These are phyloP conservation scores for Chroicocephalus ridibundus DNA, from an alignment of 2,113 vertebrate genomes.

Conservation along the genomic window DNA sequence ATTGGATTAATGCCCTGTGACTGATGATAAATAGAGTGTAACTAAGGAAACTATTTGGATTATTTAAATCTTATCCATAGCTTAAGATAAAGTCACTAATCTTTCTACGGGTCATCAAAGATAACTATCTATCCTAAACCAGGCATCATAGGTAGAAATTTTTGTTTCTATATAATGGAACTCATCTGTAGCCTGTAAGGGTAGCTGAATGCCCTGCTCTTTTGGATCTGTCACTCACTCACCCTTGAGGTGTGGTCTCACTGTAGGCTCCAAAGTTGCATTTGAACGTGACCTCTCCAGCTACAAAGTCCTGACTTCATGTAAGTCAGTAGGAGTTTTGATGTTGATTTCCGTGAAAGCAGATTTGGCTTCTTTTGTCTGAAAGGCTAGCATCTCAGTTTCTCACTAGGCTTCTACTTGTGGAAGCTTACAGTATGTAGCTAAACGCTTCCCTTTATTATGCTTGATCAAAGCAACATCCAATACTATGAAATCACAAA, in stretches of 20 bases:
- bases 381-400: not conserved
- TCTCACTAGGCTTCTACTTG: not conserved
- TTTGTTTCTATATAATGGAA: not conserved
- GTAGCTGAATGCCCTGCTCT: not conserved
- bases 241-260: not conserved
- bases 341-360: not conserved
- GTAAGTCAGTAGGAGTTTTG: not conserved
- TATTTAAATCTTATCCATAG: not conserved
- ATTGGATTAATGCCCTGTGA: not conserved
- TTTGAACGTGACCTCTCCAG: not conserved
- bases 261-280: not conserved
- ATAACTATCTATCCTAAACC: not conserved
- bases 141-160: not conserved
- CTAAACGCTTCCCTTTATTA: not conserved
- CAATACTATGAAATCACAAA: not conserved
- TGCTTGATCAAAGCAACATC: not conserved
- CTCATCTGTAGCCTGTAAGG: not conserved
- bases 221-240: not conserved
- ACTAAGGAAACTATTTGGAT: not conserved
- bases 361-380: not conserved
- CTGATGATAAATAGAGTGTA: not conserved
- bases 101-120: not conserved
- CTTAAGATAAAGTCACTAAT: not conserved
- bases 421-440: not conserved
- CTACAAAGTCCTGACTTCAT: not conserved